These are phyloP conservation scores for Sarcoramphus papa DNA, from an alignment of 2,797 vertebrate genomes.

Conservation along the genomic window DNA sequence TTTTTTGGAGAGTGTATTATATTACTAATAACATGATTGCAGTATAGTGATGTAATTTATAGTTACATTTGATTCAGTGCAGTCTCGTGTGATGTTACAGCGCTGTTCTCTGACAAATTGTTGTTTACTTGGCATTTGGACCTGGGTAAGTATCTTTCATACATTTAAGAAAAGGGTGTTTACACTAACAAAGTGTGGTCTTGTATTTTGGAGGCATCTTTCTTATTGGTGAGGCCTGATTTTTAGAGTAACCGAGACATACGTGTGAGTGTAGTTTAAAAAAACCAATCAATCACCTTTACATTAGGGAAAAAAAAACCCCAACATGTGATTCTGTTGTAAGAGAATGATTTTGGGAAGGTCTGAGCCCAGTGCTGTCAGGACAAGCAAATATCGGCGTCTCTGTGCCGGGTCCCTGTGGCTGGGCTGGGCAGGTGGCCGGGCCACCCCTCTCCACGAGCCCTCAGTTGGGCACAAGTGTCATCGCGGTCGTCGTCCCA, in stretches of 20 bases:
- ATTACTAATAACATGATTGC: neutral
- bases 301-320: neutral
- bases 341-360: neutral
- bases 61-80: neutral
- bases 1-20: rapidly evolving
- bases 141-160: neutral
- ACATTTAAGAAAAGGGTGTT: neutral
- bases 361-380: neutral
- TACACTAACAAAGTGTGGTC: neutral
- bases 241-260: neutral
- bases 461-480: neutral
- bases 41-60: neutral
- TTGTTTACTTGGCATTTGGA: neutral
- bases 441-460: neutral
- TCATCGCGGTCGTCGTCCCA: rapidly evolving
- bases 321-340: neutral
- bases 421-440: rapidly evolving
- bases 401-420: neutral
- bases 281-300: neutral
- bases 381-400: rapidly evolving
- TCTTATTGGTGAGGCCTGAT: neutral
- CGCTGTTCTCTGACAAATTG: neutral
- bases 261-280: neutral
- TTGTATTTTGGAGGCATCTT: neutral
- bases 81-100: neutral